phyloP scores from a whole-genome alignment of 2,113 vertebrate species.

The Cariama cristata region DNA sequence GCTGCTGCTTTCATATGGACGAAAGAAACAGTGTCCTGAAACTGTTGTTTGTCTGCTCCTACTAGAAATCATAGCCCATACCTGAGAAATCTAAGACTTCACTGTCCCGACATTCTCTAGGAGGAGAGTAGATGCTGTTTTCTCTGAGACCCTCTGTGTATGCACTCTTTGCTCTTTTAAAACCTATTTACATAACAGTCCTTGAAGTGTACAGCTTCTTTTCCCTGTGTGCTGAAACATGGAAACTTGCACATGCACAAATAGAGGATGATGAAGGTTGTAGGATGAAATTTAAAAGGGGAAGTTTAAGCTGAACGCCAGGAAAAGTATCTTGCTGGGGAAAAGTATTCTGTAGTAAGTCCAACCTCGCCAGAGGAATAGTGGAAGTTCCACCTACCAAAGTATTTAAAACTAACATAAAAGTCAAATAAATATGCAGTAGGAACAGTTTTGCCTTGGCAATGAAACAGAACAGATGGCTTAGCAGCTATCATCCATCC shows the following conservation, averaged over 20 bases:
- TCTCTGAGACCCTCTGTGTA: background rate
- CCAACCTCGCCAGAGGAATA: background rate
- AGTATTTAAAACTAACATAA: background rate
- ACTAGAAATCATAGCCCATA: background rate
- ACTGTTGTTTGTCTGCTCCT: background rate
- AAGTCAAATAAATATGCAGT: slow-evolving; percentile 13
- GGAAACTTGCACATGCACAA: background rate
- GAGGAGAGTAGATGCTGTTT: background rate
- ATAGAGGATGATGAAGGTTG: background rate
- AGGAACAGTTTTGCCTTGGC: slow-evolving; percentile 25
- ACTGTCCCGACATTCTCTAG: background rate
- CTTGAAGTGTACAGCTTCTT: background rate
- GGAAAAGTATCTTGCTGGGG: background rate
- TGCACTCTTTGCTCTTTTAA: background rate
- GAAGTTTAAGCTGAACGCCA: background rate
- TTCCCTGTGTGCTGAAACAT: background rate
- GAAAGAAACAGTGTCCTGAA: background rate
- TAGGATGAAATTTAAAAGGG: background rate
- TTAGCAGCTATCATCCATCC: background rate
- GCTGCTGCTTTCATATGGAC: background rate
- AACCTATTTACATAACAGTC: background rate
- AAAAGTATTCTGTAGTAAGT: background rate
- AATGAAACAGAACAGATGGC: slow-evolving; percentile 32
- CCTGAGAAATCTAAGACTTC: background rate
- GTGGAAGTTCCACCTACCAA: background rate